Evolutionary conservation across 1,140 invertebrate species (phyloP).

Genomic region (Magallana gigas): DNA sequence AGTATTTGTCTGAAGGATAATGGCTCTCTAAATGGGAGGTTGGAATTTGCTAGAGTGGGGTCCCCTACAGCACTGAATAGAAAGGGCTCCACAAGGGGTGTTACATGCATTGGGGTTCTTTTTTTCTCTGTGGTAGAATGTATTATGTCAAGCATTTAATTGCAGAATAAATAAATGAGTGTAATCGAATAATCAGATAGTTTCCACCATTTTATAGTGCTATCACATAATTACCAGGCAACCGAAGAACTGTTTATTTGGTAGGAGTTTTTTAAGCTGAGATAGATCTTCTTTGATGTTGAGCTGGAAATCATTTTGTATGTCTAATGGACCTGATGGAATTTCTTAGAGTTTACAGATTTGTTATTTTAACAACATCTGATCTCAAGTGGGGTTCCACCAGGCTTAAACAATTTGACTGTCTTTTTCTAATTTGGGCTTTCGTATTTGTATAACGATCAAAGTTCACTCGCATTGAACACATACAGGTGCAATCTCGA

Average conservation of each 20-base stretch:
- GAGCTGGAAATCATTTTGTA: slow-evolving; percentile 13
- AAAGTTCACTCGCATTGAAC: slow-evolving; percentile 36
- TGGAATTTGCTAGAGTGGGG: slow-evolving; percentile 24
- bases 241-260: not conserved
- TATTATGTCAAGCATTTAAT: not conserved
- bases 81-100: not conserved
- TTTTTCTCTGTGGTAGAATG: not conserved
- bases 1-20: slow-evolving; percentile 28
- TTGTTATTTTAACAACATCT: slow-evolving; percentile 33
- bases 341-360: slow-evolving; percentile 28
- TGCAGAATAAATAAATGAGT: slow-evolving; percentile 1
- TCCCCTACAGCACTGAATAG: slow-evolving; percentile 21
- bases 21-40: slow-evolving; percentile 18
- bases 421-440: slow-evolving; percentile 23
- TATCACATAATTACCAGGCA: not conserved
- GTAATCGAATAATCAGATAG: not conserved
- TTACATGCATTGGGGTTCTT: not conserved
- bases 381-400: slow-evolving; percentile 27
- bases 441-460: slow-evolving; percentile 28
- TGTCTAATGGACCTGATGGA: slow-evolving; percentile 35
- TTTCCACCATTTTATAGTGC: not conserved
- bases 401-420: slow-evolving; percentile 24
- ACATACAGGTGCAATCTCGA: slow-evolving; percentile 24
- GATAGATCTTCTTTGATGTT: slow-evolving; percentile 30
- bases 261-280: not conserved